Evolutionary conservation across 1,140 invertebrate genomes (phyloP).

Genomic region (Zaprionus nigranus): DNA sequence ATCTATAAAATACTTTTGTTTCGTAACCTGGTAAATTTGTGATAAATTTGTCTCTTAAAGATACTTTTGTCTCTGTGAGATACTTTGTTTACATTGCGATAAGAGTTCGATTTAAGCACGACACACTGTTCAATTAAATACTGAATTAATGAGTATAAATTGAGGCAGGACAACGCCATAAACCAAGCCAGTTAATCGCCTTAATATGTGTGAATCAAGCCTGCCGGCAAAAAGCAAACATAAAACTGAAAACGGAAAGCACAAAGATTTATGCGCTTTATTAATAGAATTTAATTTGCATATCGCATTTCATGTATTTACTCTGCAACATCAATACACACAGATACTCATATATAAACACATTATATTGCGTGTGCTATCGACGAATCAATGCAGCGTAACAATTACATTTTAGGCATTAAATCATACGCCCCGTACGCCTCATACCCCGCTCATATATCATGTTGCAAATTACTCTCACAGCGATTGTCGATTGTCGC

Average conservation of each 20-base stretch:
- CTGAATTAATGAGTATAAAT: conserved; percentile 55
- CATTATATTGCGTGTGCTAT: conserved; percentile 43
- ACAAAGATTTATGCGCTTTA: conserved; percentile 56
- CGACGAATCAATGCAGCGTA: conserved; percentile 65
- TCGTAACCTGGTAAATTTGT: too few relatives aligned
- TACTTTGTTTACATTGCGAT: too few relatives aligned
- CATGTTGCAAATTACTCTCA: neutral
- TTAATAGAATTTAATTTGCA: conserved; percentile 70
- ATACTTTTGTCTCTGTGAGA: too few relatives aligned
- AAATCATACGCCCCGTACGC: conserved; percentile 50
- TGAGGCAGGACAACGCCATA: conserved; percentile 21
- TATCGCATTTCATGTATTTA: conserved; percentile 39
- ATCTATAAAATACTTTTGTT: too few relatives aligned
- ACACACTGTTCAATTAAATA: conserved; percentile 20
- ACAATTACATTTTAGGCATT: conserved; percentile 73
- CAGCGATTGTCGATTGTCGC: conserved; percentile 37
- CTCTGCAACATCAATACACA: neutral
- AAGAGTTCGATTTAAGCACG: neutral
- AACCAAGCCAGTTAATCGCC: conserved; percentile 54
- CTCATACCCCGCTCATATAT: neutral
- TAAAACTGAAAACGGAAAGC: conserved; percentile 9
- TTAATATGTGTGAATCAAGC: conserved; percentile 43
- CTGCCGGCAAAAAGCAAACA: conserved; percentile 4
- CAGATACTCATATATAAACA: conserved; percentile 3
- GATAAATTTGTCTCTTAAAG: too few relatives aligned